Evolutionary conservation across 1,140 invertebrate genomes (phyloP).

Genomic region (Drosophila littoralis): DNA sequence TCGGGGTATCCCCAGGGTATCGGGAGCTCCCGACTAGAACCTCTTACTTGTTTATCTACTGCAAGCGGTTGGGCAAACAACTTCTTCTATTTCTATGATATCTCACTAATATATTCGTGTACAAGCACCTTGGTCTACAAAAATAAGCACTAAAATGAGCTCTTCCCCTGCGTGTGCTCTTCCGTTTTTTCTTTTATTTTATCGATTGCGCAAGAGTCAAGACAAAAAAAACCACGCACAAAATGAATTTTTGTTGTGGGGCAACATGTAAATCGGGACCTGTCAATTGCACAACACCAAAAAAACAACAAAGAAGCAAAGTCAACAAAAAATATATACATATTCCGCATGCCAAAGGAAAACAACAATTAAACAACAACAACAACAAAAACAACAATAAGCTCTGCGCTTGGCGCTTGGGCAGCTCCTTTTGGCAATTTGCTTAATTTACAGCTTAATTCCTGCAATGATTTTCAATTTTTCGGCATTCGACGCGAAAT

Average conservation of each 20-base stretch:
- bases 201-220: constrained; percentile 23
- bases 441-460: constrained; percentile 77
- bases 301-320: constrained; percentile 12
- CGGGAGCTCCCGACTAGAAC: too few species aligned
- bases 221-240: constrained; percentile 4
- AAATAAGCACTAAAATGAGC: background rate
- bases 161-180: background rate
- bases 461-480: constrained; percentile 66
- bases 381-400: constrained; percentile 11
- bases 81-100: too few species aligned
- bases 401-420: background rate
- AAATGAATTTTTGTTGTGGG: constrained; percentile 19
- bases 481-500: constrained; percentile 19
- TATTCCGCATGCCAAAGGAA: constrained; percentile 36
- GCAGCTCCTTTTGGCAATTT: constrained; percentile 51
- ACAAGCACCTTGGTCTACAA: too few species aligned
- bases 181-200: background rate
- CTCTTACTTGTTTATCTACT: too few species aligned
- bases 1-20: too few species aligned
- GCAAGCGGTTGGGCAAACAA: too few species aligned
- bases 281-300: constrained; percentile 46
- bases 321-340: constrained; percentile 23
- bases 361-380: constrained; percentile 40
- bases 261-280: constrained; percentile 53
- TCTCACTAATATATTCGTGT: too few species aligned